A percentile compares a stretch with the other conserved stretches of the same genome.
Conservation (phyloP, 1,140 invertebrate genomes). For the Myzus persicae region DNA sequence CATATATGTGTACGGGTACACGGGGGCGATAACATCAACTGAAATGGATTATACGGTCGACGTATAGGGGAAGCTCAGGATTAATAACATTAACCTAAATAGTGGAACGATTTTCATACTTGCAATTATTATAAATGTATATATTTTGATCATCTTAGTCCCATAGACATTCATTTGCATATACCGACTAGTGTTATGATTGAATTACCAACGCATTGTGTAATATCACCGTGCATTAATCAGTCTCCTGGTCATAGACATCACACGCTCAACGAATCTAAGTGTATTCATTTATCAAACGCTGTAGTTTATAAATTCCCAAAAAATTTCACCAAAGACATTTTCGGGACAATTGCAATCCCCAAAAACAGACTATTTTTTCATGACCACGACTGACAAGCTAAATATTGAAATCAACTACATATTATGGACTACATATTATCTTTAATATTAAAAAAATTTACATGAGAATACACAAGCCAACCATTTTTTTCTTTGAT, state of each 20-base stretch:
- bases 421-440: no score
- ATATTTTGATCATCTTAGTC: conserved; percentile 36
- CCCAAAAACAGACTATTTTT: background rate
- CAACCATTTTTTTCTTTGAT: background rate
- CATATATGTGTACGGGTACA: background rate
- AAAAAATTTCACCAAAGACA: background rate
- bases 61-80: background rate
- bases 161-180: conserved; percentile 35
- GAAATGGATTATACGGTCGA: conserved; percentile 42
- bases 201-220: background rate
- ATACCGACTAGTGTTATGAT: conserved; percentile 26
- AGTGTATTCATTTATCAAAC: background rate
- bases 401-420: background rate
- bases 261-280: background rate
- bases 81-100: conserved; percentile 45
- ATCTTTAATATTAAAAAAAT: no score
- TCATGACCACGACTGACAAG: background rate
- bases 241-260: background rate
- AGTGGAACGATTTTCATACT: conserved; percentile 45
- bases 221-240: conserved; percentile 32
- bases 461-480: background rate
- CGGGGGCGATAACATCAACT: background rate
- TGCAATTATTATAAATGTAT: conserved; percentile 33
- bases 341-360: background rate
- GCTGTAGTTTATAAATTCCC: background rate